Base-by-base conservation (phyloP, 2,113 vertebrate genomes). In the Patagioenas fasciata region DNA sequence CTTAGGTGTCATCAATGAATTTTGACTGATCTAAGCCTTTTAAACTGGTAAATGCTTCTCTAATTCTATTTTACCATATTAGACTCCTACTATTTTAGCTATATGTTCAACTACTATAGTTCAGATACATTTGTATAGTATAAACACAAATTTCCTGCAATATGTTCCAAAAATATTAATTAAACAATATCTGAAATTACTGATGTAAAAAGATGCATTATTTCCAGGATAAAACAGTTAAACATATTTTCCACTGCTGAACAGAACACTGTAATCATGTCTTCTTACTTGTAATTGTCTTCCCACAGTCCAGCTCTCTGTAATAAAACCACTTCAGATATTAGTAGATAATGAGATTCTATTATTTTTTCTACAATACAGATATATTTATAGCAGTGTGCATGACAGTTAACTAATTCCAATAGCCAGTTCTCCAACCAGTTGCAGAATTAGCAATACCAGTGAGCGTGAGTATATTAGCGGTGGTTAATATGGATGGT, bases 241-340 rank as follows among this genome's bases (percentile, higher is more conserved):
- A 85, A 88, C 83, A 31, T 64, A 31, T 94, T 95, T 96, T 93
- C 62, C 16, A 83, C n/a, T 88, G 51, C 65, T 80, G 70, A 94
- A 66, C 57, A 93, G 42, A 91, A 71, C 25, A 50, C 74, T 80
- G 26, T 69, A 94, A 88, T 91, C 65, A 78, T 15, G 8, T 25
- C 42, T 7, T 67, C 42, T 75, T 77, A 82, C 53, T 85, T 54
- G 31, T 73, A 94, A 91, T 89, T 77, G 47, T 80, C 67, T 96
- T 90, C 67, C 71, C n/a, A 62, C 58, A 70, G 34, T 26, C 31
- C 54, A 70, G 34, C 24, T 85, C 53, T 77, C 54, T 4, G 1
- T 51, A 90, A 80, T 19, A 83, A 88, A 93, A 85, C 32, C 17
- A 75, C 14, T 38, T 88, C 51, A 89, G 87, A 66, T 85, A 88